These are phyloP conservation scores for Eurystomus gularis DNA, from an alignment of 2,113 vertebrate genomes.

Conservation along the genomic window DNA sequence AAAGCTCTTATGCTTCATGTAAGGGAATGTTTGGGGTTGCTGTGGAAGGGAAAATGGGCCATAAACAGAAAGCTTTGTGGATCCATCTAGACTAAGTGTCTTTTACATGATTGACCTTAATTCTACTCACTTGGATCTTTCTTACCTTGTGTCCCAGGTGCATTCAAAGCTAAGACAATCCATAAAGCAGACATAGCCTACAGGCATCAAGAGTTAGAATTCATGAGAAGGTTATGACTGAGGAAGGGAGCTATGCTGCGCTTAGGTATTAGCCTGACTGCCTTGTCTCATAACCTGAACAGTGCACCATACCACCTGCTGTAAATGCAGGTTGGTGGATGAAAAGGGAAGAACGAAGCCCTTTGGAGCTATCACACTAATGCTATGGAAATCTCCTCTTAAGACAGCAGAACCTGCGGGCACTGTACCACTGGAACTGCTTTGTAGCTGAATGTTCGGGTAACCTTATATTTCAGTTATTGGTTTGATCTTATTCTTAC, in stretches of 20 bases:
- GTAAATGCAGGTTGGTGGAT: not conserved
- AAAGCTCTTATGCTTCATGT: not conserved
- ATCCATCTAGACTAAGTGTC: not conserved
- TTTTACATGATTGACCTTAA: not conserved
- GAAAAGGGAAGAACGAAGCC: not conserved
- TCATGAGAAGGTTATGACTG: not conserved
- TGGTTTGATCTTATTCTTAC: not conserved
- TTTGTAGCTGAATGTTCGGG: not conserved
- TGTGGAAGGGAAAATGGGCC: not conserved
- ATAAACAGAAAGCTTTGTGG: not conserved
- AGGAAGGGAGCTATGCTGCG: not conserved
- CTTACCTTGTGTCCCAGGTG: not conserved
- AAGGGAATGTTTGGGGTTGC: not conserved
- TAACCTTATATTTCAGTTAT: not conserved
- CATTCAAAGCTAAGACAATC: not conserved
- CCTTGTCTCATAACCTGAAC: not conserved
- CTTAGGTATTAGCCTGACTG: not conserved
- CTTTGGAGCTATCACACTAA: not conserved
- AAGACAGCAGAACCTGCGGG: not conserved
- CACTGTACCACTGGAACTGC: not conserved
- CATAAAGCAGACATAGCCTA: not conserved
- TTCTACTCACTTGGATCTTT: not conserved
- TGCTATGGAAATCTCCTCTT: not conserved
- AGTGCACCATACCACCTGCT: not conserved
- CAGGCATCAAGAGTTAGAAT: not conserved